These are phyloP conservation scores for Maniola jurtina DNA, from an alignment of 1,140 invertebrate species.

Conservation along the genomic window DNA sequence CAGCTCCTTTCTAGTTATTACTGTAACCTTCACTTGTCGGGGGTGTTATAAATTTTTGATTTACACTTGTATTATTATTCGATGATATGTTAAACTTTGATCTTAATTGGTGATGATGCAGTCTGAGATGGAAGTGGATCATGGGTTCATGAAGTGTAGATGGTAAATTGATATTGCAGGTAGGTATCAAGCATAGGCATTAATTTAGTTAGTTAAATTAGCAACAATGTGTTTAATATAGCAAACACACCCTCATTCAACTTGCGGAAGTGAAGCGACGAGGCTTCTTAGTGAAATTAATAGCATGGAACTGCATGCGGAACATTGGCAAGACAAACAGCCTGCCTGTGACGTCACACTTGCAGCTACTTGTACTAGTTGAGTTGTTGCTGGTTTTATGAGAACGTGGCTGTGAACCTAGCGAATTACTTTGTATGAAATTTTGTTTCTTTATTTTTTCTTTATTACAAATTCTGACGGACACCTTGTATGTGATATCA, in stretches of 20 bases:
- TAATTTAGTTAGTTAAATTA: conserved; percentile 5
- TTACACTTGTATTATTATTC: too few relatives aligned
- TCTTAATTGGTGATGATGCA: too few relatives aligned
- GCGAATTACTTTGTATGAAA: not conserved
- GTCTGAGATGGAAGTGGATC: too few relatives aligned
- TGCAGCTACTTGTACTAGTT: not conserved
- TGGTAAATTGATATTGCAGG: not conserved
- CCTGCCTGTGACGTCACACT: conserved; percentile 1
- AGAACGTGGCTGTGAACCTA: not conserved
- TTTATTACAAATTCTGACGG: too few relatives aligned
- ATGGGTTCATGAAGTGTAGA: too few relatives aligned
- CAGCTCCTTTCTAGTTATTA: too few relatives aligned
- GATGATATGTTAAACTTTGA: too few relatives aligned
- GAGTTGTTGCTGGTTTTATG: conserved; percentile 4
- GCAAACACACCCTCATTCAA: not conserved
- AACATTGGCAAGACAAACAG: not conserved
- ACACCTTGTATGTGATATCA: too few relatives aligned
- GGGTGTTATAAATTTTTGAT: too few relatives aligned
- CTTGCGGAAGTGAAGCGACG: not conserved
- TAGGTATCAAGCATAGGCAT: not conserved
- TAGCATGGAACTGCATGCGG: not conserved
- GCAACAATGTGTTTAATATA: not conserved
- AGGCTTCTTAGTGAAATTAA: conserved; percentile 8
- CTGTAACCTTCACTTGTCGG: too few relatives aligned
- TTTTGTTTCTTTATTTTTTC: not conserved